phyloP scores from a whole-genome alignment of 2,888 invertebrate species.

The Tubulanus polymorphus region DNA sequence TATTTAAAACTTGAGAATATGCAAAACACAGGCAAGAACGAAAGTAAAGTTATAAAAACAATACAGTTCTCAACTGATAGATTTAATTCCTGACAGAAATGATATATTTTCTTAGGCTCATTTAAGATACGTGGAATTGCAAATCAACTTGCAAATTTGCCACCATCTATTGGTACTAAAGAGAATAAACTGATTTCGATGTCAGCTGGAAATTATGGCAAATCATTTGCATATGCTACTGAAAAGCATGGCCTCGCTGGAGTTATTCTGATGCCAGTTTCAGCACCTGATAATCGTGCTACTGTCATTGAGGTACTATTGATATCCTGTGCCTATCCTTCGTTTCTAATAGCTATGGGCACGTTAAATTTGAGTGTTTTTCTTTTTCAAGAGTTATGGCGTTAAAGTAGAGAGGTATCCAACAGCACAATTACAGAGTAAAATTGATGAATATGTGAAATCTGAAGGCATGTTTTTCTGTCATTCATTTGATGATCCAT shows the following conservation, averaged over 20 bases:
- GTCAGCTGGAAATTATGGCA: slow-evolving; percentile 53
- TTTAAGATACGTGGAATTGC: slow-evolving; percentile 48
- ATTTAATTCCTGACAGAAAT: no score
- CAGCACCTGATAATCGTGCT: slow-evolving; percentile 39
- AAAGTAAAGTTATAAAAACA: not conserved
- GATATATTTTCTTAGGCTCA: no score
- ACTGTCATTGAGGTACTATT: slow-evolving; percentile 38
- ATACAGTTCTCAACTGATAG: no score
- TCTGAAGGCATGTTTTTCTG: slow-evolving; percentile 29
- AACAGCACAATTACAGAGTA: slow-evolving; percentile 25
- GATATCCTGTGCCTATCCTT: no score
- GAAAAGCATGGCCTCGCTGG: slow-evolving; percentile 26
- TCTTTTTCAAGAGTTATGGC: slow-evolving; percentile 32
- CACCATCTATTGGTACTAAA: slow-evolving; percentile 22
- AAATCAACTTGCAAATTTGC: slow-evolving; percentile 38
- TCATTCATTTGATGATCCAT: slow-evolving; percentile 44
- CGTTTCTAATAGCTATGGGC: no score
- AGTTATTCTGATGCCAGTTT: slow-evolving; percentile 41
- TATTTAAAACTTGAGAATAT: slow-evolving; percentile 38
- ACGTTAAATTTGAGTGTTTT: no score
- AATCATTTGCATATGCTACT: slow-evolving; percentile 44
- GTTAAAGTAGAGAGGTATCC: slow-evolving; percentile 30
- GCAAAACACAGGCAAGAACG: slow-evolving; percentile 32
- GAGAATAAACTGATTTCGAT: slow-evolving; percentile 36
- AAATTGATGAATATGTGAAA: slow-evolving; percentile 28